Conservation (phyloP, 1,140 invertebrate genomes). For the Microplitis demolitor region DNA sequence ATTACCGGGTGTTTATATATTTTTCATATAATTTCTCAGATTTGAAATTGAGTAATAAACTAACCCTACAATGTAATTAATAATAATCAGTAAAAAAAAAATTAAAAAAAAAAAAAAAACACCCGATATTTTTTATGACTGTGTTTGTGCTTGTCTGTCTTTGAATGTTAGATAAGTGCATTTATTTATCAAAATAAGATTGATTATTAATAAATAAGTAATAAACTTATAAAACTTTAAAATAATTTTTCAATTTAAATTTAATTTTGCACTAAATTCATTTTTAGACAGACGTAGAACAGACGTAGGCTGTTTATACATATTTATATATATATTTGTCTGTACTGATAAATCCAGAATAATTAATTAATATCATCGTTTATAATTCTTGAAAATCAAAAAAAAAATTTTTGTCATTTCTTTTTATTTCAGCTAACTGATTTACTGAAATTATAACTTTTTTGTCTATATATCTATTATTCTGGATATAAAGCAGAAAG, state of each 20-base stretch:
- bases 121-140: constrained; percentile 59
- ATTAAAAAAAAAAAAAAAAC: constrained; percentile 43
- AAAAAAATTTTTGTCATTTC: neutral
- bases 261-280: constrained; percentile 27
- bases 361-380: constrained; percentile 47
- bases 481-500: constrained; percentile 47
- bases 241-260: neutral
- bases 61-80: neutral
- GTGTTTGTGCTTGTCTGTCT: constrained; percentile 63
- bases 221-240: neutral
- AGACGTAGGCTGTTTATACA: constrained; percentile 53
- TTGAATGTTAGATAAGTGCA: constrained; percentile 43
- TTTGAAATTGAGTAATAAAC: constrained; percentile 21
- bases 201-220: neutral
- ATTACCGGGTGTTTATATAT: constrained; percentile 60
- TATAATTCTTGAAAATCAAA: neutral
- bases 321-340: constrained; percentile 30
- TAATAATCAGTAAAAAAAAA: neutral
- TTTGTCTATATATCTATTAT: constrained; percentile 45
- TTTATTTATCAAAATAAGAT: neutral
- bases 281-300: constrained; percentile 62
- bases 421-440: too few relatives aligned
- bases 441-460: neutral
- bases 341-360: constrained; percentile 55
- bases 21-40: constrained; percentile 7